Evolutionary conservation across 2,113 vertebrate genomes (phyloP), one percentile per base, ranked within the genome.

Genomic region (Tricholaema leucomelas): DNA sequence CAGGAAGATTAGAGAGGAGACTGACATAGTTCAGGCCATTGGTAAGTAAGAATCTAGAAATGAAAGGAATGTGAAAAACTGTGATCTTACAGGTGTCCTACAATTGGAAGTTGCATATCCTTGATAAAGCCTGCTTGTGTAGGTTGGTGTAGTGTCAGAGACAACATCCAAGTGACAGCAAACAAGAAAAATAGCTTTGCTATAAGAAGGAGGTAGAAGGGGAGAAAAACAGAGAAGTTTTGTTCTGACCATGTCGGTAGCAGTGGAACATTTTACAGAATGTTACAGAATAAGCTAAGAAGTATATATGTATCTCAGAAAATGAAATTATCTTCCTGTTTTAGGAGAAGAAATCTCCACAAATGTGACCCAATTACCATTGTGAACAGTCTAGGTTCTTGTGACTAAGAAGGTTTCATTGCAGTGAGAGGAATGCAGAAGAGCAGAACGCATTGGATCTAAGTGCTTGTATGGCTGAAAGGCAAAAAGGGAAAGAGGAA

Each of bases 401-500:
- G 1, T 36, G 25, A 44, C 28, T 40, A 54, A 48, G 38, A 74
- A 52, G 50, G 61, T 46, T 73, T 69, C 52, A 74, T 46, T 72
- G 33, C 42, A 70, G 19, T 38, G 72, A 50, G 46, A 40, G 35
- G 36, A 11, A 23, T 77, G 67, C 42, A 79, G 15, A 78, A 24
- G 23, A 82, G 60, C 46, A 78, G 75, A 73, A 69, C 27, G n/a
- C 27, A 58, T 88, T 80, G 76, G 33, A 31, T 67, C 17, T 61
- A 35, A 78, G 16, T 67, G 44, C 60, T 71, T 21, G 3, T 69
- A 60, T 17, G 40, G 58, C 33, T 76, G 70, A 86, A 65, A 77
- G 61, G n/a, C 40, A 31, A 88, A 94, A 79, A 70, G 54, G 61
- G 64, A 61, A 93, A 66, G 76, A 69, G 50, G 85, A 96, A 87